phyloP scores from a whole-genome alignment of 2,888 invertebrate species.

The Acrocera orbiculus region DNA sequence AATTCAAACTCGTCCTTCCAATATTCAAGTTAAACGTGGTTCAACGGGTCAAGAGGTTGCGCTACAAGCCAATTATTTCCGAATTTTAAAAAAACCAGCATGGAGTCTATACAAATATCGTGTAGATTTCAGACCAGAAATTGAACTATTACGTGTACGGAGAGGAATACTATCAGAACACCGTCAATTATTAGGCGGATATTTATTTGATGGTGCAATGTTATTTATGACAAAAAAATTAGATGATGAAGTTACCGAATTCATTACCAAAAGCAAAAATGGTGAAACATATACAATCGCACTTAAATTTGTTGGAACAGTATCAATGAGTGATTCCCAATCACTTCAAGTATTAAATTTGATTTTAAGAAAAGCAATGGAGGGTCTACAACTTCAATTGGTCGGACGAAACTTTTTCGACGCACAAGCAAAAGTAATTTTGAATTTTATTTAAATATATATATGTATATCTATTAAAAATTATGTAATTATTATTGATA shows the following conservation, averaged over 20 bases:
- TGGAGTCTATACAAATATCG: conserved; percentile 59
- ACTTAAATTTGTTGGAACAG: conserved; percentile 42
- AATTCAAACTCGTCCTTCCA: conserved; percentile 22
- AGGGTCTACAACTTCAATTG: conserved; percentile 43
- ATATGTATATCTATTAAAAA: neutral
- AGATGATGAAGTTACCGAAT: conserved; percentile 38
- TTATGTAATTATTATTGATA: conserved; percentile 6
- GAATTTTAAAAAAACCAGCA: conserved; percentile 41
- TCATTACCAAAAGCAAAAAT: conserved; percentile 36
- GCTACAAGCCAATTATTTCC: conserved; percentile 51
- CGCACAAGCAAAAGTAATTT: conserved; percentile 41
- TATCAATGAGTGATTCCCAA: conserved; percentile 46
- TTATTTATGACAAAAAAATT: conserved; percentile 45
- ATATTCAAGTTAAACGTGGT: conserved; percentile 30
- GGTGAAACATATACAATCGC: conserved; percentile 38
- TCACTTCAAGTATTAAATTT: conserved; percentile 66
- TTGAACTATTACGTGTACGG: conserved; percentile 44
- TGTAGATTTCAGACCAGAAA: conserved; percentile 53
- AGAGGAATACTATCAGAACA: conserved; percentile 44
- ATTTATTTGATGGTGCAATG: conserved; percentile 59
- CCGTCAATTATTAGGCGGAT: conserved; percentile 39
- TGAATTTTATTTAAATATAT: neutral
- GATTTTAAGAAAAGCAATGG: conserved; percentile 42
- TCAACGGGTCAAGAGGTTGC: conserved; percentile 33
- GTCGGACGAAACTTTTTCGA: conserved; percentile 61